Base-by-base conservation (phyloP, 2,888 invertebrate genomes). In the Ischnus inquisitorius region DNA sequence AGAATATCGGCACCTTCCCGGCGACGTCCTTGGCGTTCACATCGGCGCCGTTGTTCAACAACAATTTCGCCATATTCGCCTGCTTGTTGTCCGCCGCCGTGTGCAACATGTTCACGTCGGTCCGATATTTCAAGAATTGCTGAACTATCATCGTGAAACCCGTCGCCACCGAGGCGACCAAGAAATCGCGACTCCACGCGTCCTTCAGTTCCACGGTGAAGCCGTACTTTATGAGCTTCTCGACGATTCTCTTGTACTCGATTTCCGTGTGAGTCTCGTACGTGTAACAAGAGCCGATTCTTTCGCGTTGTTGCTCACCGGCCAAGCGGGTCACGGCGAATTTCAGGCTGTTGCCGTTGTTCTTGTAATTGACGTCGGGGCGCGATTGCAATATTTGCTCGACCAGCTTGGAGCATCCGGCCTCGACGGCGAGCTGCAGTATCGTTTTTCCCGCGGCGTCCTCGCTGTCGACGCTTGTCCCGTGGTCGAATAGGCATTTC, bases 221-320 rank as follows among this genome's bases (percentile, higher is more conserved):
- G 14, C 57, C 57, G 5, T 57, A 57, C 12, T 22, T 12, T 12
- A 57, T 4, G 3, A 57, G 57, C 22, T 10, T 12, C 3, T 57
- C 57, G 57, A 57, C 22, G 2, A 57, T 57, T 4, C 57, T 22
- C 10, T 25, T 22, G 25, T 57, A 57, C 22, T 57, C 57, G 3
- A 25, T 57, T 57, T 22, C 57, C 57, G 57, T 22, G 4, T 57
- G 22, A 4, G 57, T 57, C 25, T 57, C 57, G 57, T 25, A 57
- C 12, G 22, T 10, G 12, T 22, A 12, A 3, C 25, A 22, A 22
- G 57, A 57, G 8, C 57, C 57, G 5, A 12, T 14, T 22, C 14
- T 57, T 12, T 25, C 57, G 22, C 57, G 57, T 10, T 25, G 12
- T 14, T 57, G 57, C 10, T 57, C 57, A 8, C 57, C 57, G 4